phyloP scores from a whole-genome alignment of 1,140 invertebrate species.

The Trachelipus rathkii region DNA sequence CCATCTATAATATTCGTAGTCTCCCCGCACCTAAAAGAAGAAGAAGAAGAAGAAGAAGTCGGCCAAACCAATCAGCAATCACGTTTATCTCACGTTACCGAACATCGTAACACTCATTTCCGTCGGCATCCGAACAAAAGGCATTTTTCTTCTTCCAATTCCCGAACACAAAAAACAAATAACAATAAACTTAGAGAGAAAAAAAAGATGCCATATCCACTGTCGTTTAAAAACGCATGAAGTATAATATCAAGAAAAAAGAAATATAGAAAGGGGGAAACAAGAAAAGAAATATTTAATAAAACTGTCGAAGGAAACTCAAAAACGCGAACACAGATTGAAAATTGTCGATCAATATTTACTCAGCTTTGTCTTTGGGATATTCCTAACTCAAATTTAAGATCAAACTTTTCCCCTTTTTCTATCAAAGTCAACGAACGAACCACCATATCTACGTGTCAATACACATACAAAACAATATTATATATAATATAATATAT shows the following conservation, averaged over 20 bases:
- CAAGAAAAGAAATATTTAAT: neutral
- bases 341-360: conserved; percentile 2
- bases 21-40: too few relatives aligned
- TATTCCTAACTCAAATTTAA: too few relatives aligned
- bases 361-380: neutral
- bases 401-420: neutral
- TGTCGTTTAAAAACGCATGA: too few relatives aligned
- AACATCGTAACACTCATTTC: neutral
- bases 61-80: neutral
- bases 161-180: neutral
- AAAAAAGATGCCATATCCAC: neutral
- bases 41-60: too few relatives aligned
- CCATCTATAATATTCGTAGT: too few relatives aligned
- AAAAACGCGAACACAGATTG: neutral
- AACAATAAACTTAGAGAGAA: neutral
- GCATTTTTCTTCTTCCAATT: neutral
- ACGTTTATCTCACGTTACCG: neutral
- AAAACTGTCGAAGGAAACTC: neutral
- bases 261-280: neutral
- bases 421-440: neutral
- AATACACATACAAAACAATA: neutral
- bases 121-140: neutral
- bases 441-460: neutral
- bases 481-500: neutral
- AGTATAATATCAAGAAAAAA: neutral